These are phyloP conservation scores for Nephotettix cincticeps DNA, from an alignment of 1,140 invertebrate genomes.

Conservation along the genomic window DNA sequence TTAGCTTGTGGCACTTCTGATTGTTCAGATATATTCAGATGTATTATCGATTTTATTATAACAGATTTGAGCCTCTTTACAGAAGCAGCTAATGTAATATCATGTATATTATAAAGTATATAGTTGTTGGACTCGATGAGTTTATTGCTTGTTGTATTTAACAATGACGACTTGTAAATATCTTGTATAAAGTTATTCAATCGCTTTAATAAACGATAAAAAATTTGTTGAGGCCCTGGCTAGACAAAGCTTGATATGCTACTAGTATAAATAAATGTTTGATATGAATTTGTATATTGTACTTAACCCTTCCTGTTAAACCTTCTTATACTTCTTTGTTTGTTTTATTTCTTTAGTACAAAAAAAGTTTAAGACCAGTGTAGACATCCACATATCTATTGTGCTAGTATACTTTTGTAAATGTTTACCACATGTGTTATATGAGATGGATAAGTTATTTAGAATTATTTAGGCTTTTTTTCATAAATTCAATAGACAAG, in stretches of 20 bases:
- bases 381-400: too few relatives aligned
- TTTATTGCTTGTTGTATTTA: background rate
- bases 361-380: too few relatives aligned
- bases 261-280: background rate
- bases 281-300: background rate
- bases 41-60: too few relatives aligned
- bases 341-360: too few relatives aligned
- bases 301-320: too few relatives aligned
- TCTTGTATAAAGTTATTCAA: background rate
- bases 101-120: constrained; percentile 13
- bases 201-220: background rate
- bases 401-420: too few relatives aligned
- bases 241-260: background rate
- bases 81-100: background rate
- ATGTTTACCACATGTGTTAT: too few relatives aligned
- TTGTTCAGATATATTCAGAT: background rate
- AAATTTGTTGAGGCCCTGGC: background rate
- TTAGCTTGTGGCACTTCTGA: too few relatives aligned
- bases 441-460: too few relatives aligned
- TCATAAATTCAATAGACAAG: too few relatives aligned
- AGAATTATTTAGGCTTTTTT: too few relatives aligned
- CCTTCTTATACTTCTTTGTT: too few relatives aligned
- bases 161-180: background rate
- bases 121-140: background rate
- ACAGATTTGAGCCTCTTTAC: background rate